Percentiles rank a stretch among this genome's conserved stretches.
phyloP scores from a whole-genome alignment of 2,797 vertebrate species.

The Lithobates pipiens region DNA sequence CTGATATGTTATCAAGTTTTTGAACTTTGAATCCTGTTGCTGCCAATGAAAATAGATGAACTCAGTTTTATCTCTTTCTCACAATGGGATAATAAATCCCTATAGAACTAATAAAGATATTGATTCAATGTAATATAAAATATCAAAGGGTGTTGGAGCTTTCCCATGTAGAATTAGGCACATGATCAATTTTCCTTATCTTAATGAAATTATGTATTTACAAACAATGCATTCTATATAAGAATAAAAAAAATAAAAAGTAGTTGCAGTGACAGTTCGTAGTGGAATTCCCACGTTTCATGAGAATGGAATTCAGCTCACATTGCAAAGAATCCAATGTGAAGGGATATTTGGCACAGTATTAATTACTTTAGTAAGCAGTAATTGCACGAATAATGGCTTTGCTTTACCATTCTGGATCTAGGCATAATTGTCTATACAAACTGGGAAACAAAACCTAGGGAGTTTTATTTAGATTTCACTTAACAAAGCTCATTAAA shows the following conservation, averaged over 20 bases:
- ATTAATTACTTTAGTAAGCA: conserved; percentile 61
- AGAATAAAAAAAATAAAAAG: conserved; percentile 33
- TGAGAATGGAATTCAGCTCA: conserved; percentile 59
- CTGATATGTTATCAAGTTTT: conserved; percentile 13
- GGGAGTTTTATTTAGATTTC: conserved; percentile 20
- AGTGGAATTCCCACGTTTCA: conserved; percentile 60
- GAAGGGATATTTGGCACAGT: conserved; percentile 60
- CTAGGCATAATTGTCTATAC: conserved; percentile 33
- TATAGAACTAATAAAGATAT: conserved; percentile 55
- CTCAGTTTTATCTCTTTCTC: conserved; percentile 55
- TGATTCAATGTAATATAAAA: conserved; percentile 53
- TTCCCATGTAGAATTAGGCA: conserved; percentile 39
- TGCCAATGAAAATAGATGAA: conserved; percentile 57
- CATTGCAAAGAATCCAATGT: conserved; percentile 58
- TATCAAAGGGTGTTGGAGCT: conserved; percentile 43
- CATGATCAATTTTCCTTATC: conserved; percentile 31
- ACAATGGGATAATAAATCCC: conserved; percentile 52
- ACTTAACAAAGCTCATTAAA: conserved; percentile 33
- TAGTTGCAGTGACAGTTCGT: conserved; percentile 46
- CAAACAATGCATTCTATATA: conserved; percentile 44
- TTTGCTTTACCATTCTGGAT: conserved; percentile 17
- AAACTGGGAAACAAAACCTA: conserved; percentile 8
- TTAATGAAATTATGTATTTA: conserved; percentile 49
- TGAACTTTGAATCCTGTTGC: neutral
- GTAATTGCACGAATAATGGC: conserved; percentile 56